phyloP scores from a whole-genome alignment of 2,888 invertebrate genomes.

The Hypercompe scribonia region DNA sequence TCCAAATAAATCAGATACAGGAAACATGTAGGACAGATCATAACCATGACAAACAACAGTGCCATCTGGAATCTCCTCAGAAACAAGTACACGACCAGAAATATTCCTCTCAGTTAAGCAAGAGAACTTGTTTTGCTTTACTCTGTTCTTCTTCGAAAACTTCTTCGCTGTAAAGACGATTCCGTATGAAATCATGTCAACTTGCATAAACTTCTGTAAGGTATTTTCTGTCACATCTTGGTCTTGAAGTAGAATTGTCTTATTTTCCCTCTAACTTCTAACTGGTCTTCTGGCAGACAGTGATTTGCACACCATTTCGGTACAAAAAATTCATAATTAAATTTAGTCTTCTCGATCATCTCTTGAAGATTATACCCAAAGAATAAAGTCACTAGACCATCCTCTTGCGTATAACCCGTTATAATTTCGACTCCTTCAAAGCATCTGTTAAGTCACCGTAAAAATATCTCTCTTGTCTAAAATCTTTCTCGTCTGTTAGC shows the following conservation, averaged over 20 bases:
- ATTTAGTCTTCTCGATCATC: conserved; percentile 54
- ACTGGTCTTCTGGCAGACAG: conserved; percentile 52
- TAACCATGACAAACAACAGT: conserved; percentile 60
- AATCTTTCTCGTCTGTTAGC: conserved; percentile 53
- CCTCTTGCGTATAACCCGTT: conserved; percentile 89
- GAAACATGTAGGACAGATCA: conserved; percentile 66
- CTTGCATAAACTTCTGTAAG: conserved; percentile 48
- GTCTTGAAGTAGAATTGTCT: conserved; percentile 53
- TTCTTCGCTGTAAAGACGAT: conserved; percentile 56
- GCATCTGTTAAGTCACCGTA: conserved; percentile 65
- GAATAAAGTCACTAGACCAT: conserved; percentile 76
- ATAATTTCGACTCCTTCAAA: conserved; percentile 86
- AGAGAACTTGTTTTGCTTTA: conserved; percentile 67
- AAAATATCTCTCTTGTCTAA: conserved; percentile 56
- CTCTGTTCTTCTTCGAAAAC: conserved; percentile 53
- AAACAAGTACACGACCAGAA: conserved; percentile 45
- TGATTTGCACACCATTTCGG: conserved; percentile 37
- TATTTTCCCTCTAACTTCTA: conserved; percentile 53
- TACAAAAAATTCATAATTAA: conserved; percentile 33
- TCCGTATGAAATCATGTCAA: conserved; percentile 55
- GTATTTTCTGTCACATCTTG: conserved; percentile 38
- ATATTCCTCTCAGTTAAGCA: conserved; percentile 66
- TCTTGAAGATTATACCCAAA: conserved; percentile 39
- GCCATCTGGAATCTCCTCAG: conserved; percentile 38
- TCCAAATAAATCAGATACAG: conserved; percentile 40